Base-by-base conservation (phyloP, 2,888 invertebrate species). In the Eueremaeus valkanovi region DNA sequence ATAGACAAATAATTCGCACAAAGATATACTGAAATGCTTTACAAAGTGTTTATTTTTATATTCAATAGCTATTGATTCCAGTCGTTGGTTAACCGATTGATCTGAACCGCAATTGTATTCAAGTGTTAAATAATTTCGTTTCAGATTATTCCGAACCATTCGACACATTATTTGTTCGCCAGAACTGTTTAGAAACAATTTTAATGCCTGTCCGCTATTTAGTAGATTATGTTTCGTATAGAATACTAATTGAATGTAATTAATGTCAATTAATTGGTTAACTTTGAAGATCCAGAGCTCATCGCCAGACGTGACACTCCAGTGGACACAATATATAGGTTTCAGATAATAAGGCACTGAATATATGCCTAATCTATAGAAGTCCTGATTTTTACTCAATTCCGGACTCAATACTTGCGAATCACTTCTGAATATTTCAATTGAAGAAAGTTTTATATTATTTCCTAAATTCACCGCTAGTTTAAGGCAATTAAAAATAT, bases 241-340 rank as follows among this genome's bases (percentile, higher is more conserved):
- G 13, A 66, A 66, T n/a, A 40, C 40, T n/a, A 66, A 3, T 66
- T 66, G 33, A 21, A 66, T 21, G 66, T 66, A 66, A 66, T 66
- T 36, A 36, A 66, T 66, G n/a, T 18, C 21, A n/a, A 36, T 5
- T 5, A 13, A 18, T 66, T 40, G 24, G 24, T 66, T 66, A n/a
- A 66, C n/a, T 13, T n/a, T 6, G 5, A 66, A 36, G 9, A 21
- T 5, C 66, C 66, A 66, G 66, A 21, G 36, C 18, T 66, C 36
- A 36, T 66, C 66, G 11, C 66, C 66, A 5, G 36, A 36, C 16
- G 3, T 31, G 21, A 66, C 40, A 8, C 1, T 21, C 66, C 66
- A 66, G 1, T 66, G n/a, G n/a, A 66, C 21, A 36, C 66, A 66
- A n/a, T 36, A 21, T 21, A 8, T n/a, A 1, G 66, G 66, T 13